A percentile compares a stretch with the other conserved stretches of the same genome.
Conservation (phyloP, 2,888 invertebrate genomes). For the Thyatira batis region DNA sequence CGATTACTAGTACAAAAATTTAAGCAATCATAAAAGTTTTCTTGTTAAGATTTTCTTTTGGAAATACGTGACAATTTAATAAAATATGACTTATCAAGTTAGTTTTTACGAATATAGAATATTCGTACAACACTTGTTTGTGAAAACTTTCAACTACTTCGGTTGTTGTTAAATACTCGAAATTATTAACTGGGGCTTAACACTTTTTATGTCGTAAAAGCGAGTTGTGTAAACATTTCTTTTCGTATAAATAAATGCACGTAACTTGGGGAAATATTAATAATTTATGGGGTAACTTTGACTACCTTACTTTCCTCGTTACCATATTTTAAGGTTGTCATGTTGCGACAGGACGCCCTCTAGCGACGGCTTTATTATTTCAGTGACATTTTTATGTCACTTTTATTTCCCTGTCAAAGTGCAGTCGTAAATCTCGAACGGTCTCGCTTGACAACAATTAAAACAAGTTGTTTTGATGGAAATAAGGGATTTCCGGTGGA, state of each 20-base stretch:
- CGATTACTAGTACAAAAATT: background rate
- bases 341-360: constrained; percentile 37
- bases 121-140: background rate
- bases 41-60: background rate
- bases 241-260: constrained; percentile 21
- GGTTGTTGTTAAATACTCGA: background rate
- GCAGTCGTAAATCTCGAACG: constrained; percentile 33
- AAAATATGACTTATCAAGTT: background rate
- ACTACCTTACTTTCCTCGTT: constrained; percentile 57
- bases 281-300: constrained; percentile 58
- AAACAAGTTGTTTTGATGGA: no score
- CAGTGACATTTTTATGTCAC: constrained; percentile 33
- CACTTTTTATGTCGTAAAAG: background rate
- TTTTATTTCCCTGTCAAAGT: constrained; percentile 35
- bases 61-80: background rate
- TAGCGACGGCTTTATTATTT: constrained; percentile 51
- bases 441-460: background rate
- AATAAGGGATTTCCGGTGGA: no score
- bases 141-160: background rate
- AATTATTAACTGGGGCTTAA: background rate
- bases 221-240: constrained; percentile 7
- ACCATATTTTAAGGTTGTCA: constrained; percentile 62
- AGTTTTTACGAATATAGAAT: background rate
- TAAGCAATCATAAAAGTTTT: background rate
- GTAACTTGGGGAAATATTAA: constrained; percentile 39